Evolutionary conservation across 2,888 invertebrate genomes (phyloP).

Genomic region (Stenchaetothrips biformis): DNA sequence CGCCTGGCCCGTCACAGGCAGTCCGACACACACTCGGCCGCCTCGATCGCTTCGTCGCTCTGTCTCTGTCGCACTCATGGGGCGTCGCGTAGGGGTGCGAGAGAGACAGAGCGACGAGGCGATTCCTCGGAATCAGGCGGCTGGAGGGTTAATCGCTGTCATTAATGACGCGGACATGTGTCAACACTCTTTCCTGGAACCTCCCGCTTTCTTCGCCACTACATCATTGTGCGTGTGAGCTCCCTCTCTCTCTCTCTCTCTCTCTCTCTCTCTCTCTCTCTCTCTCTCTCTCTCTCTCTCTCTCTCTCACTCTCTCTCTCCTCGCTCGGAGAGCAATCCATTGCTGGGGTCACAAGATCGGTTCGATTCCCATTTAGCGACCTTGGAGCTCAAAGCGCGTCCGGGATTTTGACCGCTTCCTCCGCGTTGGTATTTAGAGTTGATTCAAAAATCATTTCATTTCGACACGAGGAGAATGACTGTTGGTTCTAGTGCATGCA

Average conservation of each 20-base stretch:
- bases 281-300: background rate
- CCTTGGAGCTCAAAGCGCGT: background rate
- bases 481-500: too few species aligned
- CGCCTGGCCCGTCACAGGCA: too few species aligned
- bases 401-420: too few species aligned
- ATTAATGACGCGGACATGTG: conserved; percentile 4
- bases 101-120: background rate
- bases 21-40: too few species aligned
- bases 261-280: background rate
- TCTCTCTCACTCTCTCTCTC: background rate
- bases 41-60: background rate
- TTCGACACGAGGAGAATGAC: too few species aligned
- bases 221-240: too few species aligned
- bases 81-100: background rate
- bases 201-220: background rate
- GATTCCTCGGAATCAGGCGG: too few species aligned
- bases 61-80: background rate
- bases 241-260: background rate
- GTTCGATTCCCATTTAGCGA: too few species aligned
- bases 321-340: too few species aligned
- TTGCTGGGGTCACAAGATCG: too few species aligned
- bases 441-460: too few species aligned
- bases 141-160: conserved; percentile 20
- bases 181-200: background rate
- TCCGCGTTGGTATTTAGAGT: too few species aligned